Base-by-base conservation (phyloP, 1,140 invertebrate species). In the Anadara kagoshimensis region DNA sequence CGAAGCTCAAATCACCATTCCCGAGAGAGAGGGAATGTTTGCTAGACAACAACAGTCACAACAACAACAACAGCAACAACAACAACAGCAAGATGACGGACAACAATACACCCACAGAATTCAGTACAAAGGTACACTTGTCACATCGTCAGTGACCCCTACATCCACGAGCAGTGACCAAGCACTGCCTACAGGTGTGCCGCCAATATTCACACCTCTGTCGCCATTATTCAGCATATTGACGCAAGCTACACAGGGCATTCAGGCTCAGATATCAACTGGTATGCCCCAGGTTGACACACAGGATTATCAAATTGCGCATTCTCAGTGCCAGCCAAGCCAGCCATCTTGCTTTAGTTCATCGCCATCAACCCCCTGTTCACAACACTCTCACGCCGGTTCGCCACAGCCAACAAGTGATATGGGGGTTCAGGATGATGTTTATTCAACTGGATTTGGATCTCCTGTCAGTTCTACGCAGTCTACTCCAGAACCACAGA, bases 61-160 rank as follows among this genome's bases (percentile, higher is more conserved):
- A 49, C 78, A 68, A 24, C 78, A 78, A 53, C 76, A 79, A 54
- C 54, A 68, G 41, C 63, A 73, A 22, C 43, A 57, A 66, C 69
- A 72, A 47, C 62, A 69, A 44, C 29, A 65, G 24, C 20, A 68
- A n/a, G 20, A 58, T 20, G 36, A 68, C 18, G 44, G 36, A 44
- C 63, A 68, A 44, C 69, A 72, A 41, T 78, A 79, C 24, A 88
- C 83, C 10, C 84, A 86, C 66, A 84, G 84, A 44, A 86, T 90
- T 53, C 87, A 84, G 44, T 90, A 90, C 82, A 84, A 86, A 64
- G 89, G 89, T 14, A 87, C 88, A 1, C 82, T 89, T 53, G 85
- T 88, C 16, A 88, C 87, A 11, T 77, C 82, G 22, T 75, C 86
- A 20, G 79, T 85, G 45, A 74, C 84, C 0, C 78, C 81, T 16